Percentiles rank a stretch among this genome's conserved stretches.
These are phyloP conservation scores for Cephalopachus bancanus DNA, from an alignment of 2,797 vertebrate genomes.

Conservation along the genomic window DNA sequence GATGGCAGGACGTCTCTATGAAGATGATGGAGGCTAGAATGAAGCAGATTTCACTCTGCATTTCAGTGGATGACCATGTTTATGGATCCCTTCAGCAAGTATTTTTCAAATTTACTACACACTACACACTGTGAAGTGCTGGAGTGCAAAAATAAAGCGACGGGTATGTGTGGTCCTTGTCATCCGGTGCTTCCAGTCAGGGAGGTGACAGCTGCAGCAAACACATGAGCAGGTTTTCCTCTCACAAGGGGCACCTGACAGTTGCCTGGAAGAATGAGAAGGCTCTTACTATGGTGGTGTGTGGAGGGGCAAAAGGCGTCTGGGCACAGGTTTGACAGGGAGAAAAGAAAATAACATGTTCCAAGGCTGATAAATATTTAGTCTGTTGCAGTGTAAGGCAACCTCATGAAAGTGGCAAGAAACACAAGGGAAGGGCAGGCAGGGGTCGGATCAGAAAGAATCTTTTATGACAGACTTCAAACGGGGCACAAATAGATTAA, in stretches of 20 bases:
- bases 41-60: not conserved
- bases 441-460: not conserved
- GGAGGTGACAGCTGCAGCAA: not conserved
- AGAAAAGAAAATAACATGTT: not conserved
- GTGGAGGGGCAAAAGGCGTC: not conserved
- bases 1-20: not conserved
- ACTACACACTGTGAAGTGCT: not conserved
- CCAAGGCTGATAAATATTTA: not conserved
- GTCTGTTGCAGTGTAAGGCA: not conserved
- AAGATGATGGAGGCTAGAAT: constrained; percentile 59
- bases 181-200: fast-evolving
- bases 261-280: not conserved
- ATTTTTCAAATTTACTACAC: not conserved
- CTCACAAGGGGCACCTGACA: not conserved
- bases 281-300: not conserved
- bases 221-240: not conserved
- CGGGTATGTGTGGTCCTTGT: not conserved
- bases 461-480: not conserved
- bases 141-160: not conserved
- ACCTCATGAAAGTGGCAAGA: not conserved
- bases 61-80: not conserved
- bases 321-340: not conserved
- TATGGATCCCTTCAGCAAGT: not conserved
- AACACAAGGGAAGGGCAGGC: not conserved
- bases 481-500: not conserved